A percentile compares a stretch with the other conserved stretches of the same genome.
Evolutionary conservation across 1,140 invertebrate species (phyloP).

Genomic region (Homalodisca vitripennis): DNA sequence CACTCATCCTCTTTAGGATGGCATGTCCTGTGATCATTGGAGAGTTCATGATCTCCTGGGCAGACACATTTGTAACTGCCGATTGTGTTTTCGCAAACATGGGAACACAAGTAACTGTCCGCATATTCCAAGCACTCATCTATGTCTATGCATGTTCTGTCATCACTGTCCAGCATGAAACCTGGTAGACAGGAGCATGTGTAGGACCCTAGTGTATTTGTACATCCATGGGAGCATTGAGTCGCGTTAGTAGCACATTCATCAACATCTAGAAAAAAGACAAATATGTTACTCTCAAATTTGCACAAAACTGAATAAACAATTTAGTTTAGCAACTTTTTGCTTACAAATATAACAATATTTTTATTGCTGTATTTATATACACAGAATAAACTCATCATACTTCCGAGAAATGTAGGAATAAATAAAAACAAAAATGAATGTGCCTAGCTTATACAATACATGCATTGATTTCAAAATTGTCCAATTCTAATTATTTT

Average conservation of each 20-base stretch:
- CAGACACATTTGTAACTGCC: constrained; percentile 54
- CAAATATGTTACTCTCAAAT: too few species aligned
- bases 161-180: constrained; percentile 42
- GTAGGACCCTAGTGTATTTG: constrained; percentile 55
- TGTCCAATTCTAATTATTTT: too few species aligned
- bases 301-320: too few species aligned
- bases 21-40: constrained; percentile 45
- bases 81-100: constrained; percentile 49
- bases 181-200: constrained; percentile 53
- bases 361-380: neutral
- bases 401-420: too few species aligned
- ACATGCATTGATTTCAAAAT: too few species aligned
- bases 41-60: constrained; percentile 48
- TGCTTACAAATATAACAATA: neutral
- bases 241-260: constrained; percentile 74
- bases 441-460: too few species aligned
- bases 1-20: constrained; percentile 54
- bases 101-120: constrained; percentile 43
- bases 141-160: constrained; percentile 54
- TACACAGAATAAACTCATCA: too few species aligned
- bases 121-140: constrained; percentile 52
- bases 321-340: too few species aligned
- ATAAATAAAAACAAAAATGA: too few species aligned
- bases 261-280: constrained; percentile 64
- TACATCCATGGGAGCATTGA: constrained; percentile 62